Evolutionary conservation across 2,797 vertebrate genomes (phyloP).

Genomic region (Lophius americanus): DNA sequence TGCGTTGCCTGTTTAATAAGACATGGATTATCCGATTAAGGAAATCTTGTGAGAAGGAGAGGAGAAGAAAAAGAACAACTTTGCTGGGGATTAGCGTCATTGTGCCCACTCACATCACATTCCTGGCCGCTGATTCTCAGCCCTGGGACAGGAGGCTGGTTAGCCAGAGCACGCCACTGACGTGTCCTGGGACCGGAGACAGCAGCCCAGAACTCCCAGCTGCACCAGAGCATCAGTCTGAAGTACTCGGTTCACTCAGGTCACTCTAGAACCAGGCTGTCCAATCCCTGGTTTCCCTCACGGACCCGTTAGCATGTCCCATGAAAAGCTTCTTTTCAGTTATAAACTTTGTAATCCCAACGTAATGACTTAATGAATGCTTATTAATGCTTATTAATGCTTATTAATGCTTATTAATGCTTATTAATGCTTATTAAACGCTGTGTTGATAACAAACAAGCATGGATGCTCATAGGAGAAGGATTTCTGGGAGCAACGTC

Average conservation of each 20-base stretch:
- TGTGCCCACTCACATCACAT: constrained; percentile 66
- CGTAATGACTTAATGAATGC: too few relatives aligned
- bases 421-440: too few relatives aligned
- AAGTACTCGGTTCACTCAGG: not conserved
- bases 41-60: constrained; percentile 61
- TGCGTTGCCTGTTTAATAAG: constrained; percentile 52
- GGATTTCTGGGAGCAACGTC: too few relatives aligned
- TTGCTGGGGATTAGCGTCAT: constrained; percentile 63
- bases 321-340: too few relatives aligned
- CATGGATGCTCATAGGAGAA: too few relatives aligned
- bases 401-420: too few relatives aligned
- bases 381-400: too few relatives aligned
- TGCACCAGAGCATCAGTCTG: not conserved
- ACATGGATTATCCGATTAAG: constrained; percentile 68
- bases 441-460: too few relatives aligned
- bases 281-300: too few relatives aligned
- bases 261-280: too few relatives aligned
- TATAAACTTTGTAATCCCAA: too few relatives aligned
- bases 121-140: constrained; percentile 57
- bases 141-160: constrained; percentile 44
- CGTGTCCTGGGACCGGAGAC: constrained; percentile 20
- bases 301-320: too few relatives aligned
- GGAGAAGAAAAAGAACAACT: constrained; percentile 57
- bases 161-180: constrained; percentile 7
- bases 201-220: not conserved